A percentile compares a stretch with the other conserved stretches of the same genome.
Conservation (phyloP, 2,113 vertebrate species). For the Hippocampus abdominalis region DNA sequence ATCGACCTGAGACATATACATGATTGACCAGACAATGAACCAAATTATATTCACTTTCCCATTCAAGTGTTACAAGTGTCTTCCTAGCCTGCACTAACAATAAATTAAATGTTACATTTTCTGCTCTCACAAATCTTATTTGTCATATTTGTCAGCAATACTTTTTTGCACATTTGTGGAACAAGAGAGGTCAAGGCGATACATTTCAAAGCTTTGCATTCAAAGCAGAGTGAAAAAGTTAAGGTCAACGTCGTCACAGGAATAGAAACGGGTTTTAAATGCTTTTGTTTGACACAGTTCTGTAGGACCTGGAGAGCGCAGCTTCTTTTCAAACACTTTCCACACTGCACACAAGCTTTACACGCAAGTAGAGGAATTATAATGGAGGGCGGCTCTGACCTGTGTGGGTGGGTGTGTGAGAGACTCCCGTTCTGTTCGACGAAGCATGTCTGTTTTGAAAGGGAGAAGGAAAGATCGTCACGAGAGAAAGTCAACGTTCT, state of each 20-base stretch:
- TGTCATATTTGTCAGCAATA: not conserved
- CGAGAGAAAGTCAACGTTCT: slow-evolving; percentile 44
- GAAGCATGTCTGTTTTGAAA: slow-evolving; percentile 57
- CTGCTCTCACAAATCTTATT: not conserved
- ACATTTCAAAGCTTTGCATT: not conserved
- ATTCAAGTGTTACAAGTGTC: not conserved
- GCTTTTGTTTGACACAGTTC: not conserved
- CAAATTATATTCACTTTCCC: not conserved
- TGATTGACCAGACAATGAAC: not conserved
- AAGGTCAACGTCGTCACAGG: not conserved
- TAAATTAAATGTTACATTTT: slow-evolving; percentile 1
- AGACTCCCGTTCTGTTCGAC: slow-evolving; percentile 54
- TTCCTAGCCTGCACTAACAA: not conserved
- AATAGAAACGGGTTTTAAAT: no score
- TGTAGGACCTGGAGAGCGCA: not conserved
- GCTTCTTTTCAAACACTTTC: slow-evolving; percentile 39
- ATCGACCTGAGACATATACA: not conserved
- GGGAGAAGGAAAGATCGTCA: slow-evolving; percentile 33
- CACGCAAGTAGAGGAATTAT: slow-evolving; percentile 44
- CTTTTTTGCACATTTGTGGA: slow-evolving; percentile 4
- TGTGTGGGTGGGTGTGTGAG: slow-evolving; percentile 52
- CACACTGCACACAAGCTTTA: slow-evolving; percentile 12
- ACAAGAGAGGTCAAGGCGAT: not conserved
- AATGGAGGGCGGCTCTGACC: slow-evolving; percentile 65
- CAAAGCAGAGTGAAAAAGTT: slow-evolving; percentile 3